phyloP scores from a whole-genome alignment of 1,140 invertebrate genomes.

The Euura saliciscinereae region DNA sequence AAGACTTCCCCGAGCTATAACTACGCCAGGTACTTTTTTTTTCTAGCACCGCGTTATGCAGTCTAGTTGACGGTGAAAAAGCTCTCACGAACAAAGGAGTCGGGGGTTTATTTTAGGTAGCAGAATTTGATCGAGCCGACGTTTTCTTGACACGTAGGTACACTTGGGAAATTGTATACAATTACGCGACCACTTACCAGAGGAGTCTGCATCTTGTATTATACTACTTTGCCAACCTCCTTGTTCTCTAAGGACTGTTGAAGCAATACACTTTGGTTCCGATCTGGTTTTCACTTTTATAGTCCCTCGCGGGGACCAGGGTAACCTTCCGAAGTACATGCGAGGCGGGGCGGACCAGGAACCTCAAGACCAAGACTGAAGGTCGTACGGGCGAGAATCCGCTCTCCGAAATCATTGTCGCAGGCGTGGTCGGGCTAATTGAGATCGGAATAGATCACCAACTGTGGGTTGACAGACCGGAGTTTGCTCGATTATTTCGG shows the following conservation, averaged over 20 bases:
- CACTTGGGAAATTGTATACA: background rate
- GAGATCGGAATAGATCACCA: background rate
- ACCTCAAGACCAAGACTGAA: slow-evolving; percentile 33
- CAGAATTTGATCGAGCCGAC: no score
- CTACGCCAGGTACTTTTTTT: background rate
- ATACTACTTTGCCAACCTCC: slow-evolving; percentile 30
- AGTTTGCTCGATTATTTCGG: background rate
- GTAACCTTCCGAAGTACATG: no score
- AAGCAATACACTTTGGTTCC: slow-evolving; percentile 33
- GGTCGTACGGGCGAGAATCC: slow-evolving; percentile 35
- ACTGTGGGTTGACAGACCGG: background rate
- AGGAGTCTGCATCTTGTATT: slow-evolving; percentile 27
- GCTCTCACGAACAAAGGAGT: no score
- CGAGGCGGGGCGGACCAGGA: slow-evolving; percentile 34
- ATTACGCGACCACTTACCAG: slow-evolving; percentile 28
- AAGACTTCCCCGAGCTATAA: background rate
- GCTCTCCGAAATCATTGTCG: slow-evolving; percentile 28
- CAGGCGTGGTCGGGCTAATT: background rate
- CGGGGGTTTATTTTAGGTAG: no score
- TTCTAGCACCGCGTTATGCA: background rate
- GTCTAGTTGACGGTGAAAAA: no score
- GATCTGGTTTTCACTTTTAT: slow-evolving; percentile 46
- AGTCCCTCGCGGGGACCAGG: slow-evolving; percentile 12
- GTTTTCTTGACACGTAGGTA: no score
- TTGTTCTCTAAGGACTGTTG: slow-evolving; percentile 41